Evolutionary conservation across 2,888 invertebrate species (phyloP).

Genomic region (Meandrusa payeni): DNA sequence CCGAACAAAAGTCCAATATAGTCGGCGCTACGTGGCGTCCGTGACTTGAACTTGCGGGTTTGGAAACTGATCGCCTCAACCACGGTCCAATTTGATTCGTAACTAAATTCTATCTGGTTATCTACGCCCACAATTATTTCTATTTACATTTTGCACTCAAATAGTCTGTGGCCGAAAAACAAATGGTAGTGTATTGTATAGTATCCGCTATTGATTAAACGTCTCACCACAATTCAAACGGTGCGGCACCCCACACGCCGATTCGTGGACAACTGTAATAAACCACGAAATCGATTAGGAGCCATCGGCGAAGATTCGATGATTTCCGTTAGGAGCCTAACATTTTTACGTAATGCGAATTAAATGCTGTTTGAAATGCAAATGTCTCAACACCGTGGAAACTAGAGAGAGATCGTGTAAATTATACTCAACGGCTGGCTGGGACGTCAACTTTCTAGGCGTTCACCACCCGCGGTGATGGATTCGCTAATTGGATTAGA

Average conservation of each 20-base stretch:
- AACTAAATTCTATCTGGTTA: too few species aligned
- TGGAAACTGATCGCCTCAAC: too few species aligned
- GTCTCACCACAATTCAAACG: too few species aligned
- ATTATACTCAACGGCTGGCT: conserved; percentile 16
- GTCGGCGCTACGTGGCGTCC: too few species aligned
- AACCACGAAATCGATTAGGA: conserved; percentile 5
- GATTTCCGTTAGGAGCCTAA: conserved; percentile 32
- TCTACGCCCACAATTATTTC: too few species aligned
- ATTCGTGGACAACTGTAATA: not conserved
- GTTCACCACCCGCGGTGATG: conserved; percentile 28
- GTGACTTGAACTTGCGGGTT: too few species aligned
- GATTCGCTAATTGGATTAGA: conserved; percentile 27
- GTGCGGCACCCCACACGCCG: not conserved
- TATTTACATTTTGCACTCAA: too few species aligned
- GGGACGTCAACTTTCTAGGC: conserved; percentile 42
- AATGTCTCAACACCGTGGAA: conserved; percentile 35
- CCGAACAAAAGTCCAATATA: too few species aligned
- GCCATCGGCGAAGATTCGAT: conserved; percentile 33
- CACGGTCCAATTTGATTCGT: too few species aligned
- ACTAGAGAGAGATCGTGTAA: conserved; percentile 38
- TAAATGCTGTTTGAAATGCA: conserved; percentile 45
- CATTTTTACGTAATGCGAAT: conserved; percentile 45
- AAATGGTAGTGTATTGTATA: too few species aligned
- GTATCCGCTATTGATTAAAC: too few species aligned
- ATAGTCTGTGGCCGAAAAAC: too few species aligned